Evolutionary conservation across 2,888 invertebrate species (phyloP).

Genomic region (Cheiracanthium punctorium): DNA sequence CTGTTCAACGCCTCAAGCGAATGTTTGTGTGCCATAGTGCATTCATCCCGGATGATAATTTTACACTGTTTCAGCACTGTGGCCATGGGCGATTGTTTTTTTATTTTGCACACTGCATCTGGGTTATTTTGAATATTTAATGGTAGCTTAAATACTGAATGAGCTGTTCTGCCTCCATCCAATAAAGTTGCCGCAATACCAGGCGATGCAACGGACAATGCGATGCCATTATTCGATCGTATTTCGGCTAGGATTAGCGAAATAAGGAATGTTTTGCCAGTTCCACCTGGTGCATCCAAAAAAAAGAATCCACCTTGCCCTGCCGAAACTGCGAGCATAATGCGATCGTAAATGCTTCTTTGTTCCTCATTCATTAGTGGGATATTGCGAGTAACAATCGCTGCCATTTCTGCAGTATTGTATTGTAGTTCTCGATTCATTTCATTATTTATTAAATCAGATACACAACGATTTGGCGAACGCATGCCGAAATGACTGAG

Average conservation of each 20-base stretch:
- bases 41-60: constrained; percentile 33
- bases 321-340: neutral
- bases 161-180: constrained; percentile 63
- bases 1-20: constrained; percentile 72
- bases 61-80: constrained; percentile 27
- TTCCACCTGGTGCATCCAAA: constrained; percentile 76
- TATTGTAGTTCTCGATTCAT: constrained; percentile 1
- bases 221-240: constrained; percentile 72
- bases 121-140: constrained; percentile 41
- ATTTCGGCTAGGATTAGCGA: constrained; percentile 75
- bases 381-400: constrained; percentile 20
- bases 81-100: constrained; percentile 19
- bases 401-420: constrained; percentile 18
- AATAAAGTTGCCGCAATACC: constrained; percentile 67
- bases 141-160: constrained; percentile 67
- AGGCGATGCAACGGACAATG: neutral
- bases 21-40: constrained; percentile 41
- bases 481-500: neutral
- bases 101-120: constrained; percentile 32
- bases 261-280: constrained; percentile 77
- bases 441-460: neutral
- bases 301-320: constrained; percentile 59
- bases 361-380: constrained; percentile 19
- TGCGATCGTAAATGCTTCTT: neutral
- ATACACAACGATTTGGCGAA: neutral